Evolutionary conservation across 2,113 vertebrate genomes (phyloP).

Genomic region (Ceyx cyanopectus): DNA sequence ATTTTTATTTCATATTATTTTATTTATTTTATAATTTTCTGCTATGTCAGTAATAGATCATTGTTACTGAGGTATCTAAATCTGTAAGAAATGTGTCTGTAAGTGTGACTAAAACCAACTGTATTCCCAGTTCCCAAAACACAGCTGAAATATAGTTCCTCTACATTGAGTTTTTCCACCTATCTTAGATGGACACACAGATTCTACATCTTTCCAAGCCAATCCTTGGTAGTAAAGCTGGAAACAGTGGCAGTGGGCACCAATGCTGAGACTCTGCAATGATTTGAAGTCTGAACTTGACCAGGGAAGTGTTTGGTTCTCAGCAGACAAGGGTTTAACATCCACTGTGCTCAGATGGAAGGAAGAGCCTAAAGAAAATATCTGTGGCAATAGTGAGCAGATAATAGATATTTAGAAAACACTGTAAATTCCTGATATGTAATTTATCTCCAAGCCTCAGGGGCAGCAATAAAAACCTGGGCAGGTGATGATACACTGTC

Average conservation of each 20-base stretch:
- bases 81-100: neutral
- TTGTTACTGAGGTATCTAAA: too few species aligned
- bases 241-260: neutral
- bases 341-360: neutral
- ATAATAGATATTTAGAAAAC: constrained; percentile 11
- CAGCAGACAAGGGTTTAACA: neutral
- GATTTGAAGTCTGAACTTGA: neutral
- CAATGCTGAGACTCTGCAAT: neutral
- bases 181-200: neutral
- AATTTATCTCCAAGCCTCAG: constrained; percentile 11
- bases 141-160: neutral
- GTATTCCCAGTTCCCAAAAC: neutral
- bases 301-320: neutral
- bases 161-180: neutral
- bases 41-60: too few species aligned
- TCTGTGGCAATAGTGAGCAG: neutral
- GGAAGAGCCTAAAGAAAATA: neutral
- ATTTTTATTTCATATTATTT: too few species aligned
- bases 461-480: neutral
- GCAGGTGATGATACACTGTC: neutral
- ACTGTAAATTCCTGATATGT: constrained; percentile 41
- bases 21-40: too few species aligned
- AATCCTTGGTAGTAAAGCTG: neutral
- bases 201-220: neutral
- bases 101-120: neutral